Base-by-base conservation (phyloP, 2,797 vertebrate genomes). In the Hybognathus amarus region DNA sequence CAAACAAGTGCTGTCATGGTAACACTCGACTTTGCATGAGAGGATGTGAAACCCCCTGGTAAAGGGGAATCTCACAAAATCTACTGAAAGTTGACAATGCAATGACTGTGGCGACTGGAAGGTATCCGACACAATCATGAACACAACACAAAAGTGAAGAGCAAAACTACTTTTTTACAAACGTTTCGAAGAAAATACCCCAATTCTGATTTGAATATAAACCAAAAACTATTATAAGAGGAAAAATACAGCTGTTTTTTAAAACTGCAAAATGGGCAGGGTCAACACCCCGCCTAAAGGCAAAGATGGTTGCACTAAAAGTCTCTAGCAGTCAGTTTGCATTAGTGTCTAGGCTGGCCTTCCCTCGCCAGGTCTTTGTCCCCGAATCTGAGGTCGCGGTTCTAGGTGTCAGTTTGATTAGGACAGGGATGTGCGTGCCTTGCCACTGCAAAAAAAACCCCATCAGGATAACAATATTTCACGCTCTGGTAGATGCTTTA, bases 351-450 rank as follows among this genome's bases (percentile, higher is more conserved):
- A 24, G 59, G 17, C 71, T 63, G 20, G 42, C 30, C 20, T 80
- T 82, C 66, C 68, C 67, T 79, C 71, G 33, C 38, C 33, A 75
- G 83, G 74, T 80, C 71, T 80, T 85, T 82, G 73, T 83, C 63
- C 63, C 78, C 13, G 76, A 80, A 27, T 71, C 78, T 42, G 77
- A 45, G 73, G 80, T 80, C 56, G 38, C 18, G 66, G 69, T 20
- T 20, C 27, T 83, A 68, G 74, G 83, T 89, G 85, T 87, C 88
- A 86, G 83, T 47, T 42, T 54, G 85, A 83, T 89, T 88, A 86
- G 70, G 40, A 79, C 27, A 42, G 77, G 79, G 86, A 87, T 69
- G 84, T 79, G 45, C 18, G 30, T n/a, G 76, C 24, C 24, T 30
- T 52, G 63, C 63, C 63, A 79, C 77, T 52, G 20, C 22, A 50